These are phyloP conservation scores for Saxidomus purpurata DNA, from an alignment of 1,140 invertebrate genomes.

Conservation along the genomic window DNA sequence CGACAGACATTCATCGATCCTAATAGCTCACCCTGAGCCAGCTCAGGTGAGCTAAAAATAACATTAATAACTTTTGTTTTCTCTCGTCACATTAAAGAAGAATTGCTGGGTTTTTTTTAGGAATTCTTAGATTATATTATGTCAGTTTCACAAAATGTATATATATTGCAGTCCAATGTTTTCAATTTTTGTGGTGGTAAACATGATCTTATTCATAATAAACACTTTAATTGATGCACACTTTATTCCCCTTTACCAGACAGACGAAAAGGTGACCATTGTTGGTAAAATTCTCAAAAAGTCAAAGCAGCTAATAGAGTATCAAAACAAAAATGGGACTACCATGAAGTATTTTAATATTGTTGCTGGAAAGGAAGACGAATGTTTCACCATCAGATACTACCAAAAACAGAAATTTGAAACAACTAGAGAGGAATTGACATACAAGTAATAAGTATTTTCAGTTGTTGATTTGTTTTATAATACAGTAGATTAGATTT, in stretches of 20 bases:
- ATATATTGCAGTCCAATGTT: background rate
- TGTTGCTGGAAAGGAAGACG: background rate
- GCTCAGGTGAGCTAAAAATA: too few species aligned
- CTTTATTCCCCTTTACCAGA: constrained; percentile 1
- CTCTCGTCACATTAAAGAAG: too few species aligned
- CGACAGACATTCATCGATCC: too few species aligned
- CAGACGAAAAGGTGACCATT: background rate
- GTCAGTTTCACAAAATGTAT: background rate
- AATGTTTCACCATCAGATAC: background rate
- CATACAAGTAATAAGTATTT: constrained; percentile 46
- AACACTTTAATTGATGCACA: background rate
- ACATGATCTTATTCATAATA: background rate
- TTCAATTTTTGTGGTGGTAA: background rate
- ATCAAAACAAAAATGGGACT: background rate
- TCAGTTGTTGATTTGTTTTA: too few species aligned
- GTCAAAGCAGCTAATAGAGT: background rate
- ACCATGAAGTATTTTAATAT: constrained; percentile 6
- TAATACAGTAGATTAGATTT: too few species aligned
- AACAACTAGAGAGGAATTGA: background rate
- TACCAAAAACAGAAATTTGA: background rate
- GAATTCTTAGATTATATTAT: background rate
- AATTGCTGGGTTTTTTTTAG: too few species aligned
- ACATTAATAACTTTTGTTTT: too few species aligned
- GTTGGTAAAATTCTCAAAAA: background rate
- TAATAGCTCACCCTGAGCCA: too few species aligned